Evolutionary conservation across 2,888 invertebrate genomes (phyloP).

Genomic region (Emesis castigata): DNA sequence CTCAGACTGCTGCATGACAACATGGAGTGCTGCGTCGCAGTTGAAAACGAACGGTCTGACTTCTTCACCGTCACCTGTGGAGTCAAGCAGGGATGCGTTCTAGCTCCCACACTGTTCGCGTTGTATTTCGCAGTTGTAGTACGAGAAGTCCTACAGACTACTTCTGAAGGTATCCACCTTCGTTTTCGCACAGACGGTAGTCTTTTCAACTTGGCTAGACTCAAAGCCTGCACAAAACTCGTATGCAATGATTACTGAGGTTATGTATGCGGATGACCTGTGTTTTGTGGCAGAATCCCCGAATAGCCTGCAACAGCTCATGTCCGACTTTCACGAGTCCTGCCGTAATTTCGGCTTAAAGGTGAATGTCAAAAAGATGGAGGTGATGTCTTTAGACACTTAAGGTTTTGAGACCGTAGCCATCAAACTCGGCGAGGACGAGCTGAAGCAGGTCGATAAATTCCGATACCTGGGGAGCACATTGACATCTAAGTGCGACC

Average conservation of each 20-base stretch:
- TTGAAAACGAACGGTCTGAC: no score
- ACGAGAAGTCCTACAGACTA: no score
- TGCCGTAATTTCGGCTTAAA: constrained; percentile 44
- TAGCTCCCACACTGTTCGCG: not conserved
- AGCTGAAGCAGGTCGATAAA: constrained; percentile 38
- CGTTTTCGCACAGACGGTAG: not conserved
- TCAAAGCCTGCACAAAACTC: not conserved
- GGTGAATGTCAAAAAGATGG: constrained; percentile 51
- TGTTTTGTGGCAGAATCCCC: not conserved
- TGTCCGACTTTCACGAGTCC: no score
- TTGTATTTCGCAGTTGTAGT: not conserved
- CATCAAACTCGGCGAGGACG: constrained; percentile 20
- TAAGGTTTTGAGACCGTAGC: constrained; percentile 5
- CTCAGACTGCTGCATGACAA: not conserved
- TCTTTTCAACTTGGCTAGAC: not conserved
- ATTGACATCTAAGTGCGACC: no score
- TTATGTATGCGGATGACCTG: not conserved
- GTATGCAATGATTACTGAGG: not conserved
- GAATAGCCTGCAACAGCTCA: no score
- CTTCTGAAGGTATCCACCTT: no score
- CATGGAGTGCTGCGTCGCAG: no score
- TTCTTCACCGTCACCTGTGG: not conserved
- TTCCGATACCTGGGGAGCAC: not conserved
- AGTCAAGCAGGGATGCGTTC: not conserved
- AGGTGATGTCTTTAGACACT: constrained; percentile 37